These are phyloP conservation scores for Balaenoptera acutorostrata DNA, from an alignment of 2,113 vertebrate genomes.

Conservation along the genomic window DNA sequence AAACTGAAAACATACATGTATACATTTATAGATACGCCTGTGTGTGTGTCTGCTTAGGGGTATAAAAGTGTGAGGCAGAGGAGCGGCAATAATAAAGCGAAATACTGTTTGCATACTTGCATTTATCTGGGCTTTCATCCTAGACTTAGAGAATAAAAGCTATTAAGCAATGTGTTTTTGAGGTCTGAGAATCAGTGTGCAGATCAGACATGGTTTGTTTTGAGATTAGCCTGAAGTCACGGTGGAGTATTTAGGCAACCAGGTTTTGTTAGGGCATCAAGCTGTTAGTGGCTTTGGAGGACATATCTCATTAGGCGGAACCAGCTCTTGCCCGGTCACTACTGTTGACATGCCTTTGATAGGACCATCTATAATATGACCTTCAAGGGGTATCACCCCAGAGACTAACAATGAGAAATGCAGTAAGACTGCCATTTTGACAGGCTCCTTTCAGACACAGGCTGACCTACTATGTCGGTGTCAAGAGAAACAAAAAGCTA, in stretches of 20 bases:
- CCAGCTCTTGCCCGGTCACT: slow-evolving; percentile 3
- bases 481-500: slow-evolving; percentile 39
- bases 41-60: not conserved
- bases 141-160: not conserved
- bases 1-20: not conserved
- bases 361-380: slow-evolving; percentile 31
- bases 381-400: not conserved
- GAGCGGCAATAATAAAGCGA: not conserved
- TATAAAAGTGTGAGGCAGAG: not conserved
- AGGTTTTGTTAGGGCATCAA: slow-evolving; percentile 27
- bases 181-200: slow-evolving; percentile 32
- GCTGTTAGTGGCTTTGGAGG: slow-evolving; percentile 3
- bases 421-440: slow-evolving; percentile 36
- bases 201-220: not conserved
- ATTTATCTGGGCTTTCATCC: not conserved
- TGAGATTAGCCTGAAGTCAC: not conserved
- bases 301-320: slow-evolving; percentile 50
- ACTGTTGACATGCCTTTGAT: slow-evolving; percentile 20
- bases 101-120: not conserved
- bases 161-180: not conserved
- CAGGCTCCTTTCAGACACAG: not conserved
- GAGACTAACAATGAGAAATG: slow-evolving; percentile 37
- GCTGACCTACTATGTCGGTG: slow-evolving; percentile 4
- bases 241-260: not conserved
- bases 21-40: not conserved